phyloP scores from a whole-genome alignment of 2,888 invertebrate species.

The Argyresthia goedartella region DNA sequence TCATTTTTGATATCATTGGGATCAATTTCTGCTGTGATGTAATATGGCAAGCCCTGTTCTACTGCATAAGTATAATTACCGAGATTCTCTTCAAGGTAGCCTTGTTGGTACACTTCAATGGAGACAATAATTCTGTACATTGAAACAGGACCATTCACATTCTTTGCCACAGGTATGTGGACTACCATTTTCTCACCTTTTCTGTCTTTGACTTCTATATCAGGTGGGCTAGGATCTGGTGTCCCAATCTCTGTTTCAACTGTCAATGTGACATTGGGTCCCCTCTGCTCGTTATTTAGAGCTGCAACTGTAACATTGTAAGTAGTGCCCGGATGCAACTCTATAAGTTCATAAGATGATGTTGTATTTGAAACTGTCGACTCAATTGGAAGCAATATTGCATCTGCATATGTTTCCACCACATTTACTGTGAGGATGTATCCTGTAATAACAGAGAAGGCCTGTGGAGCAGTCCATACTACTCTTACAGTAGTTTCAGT shows the following conservation, averaged over 20 bases:
- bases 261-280: conserved; percentile 66
- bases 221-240: conserved; percentile 78
- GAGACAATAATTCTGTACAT: conserved; percentile 82
- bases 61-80: conserved; percentile 77
- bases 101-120: conserved; percentile 74
- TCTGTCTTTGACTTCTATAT: conserved; percentile 74
- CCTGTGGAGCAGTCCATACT: conserved; percentile 71
- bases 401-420: conserved; percentile 69
- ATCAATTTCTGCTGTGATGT: conserved; percentile 85
- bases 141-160: conserved; percentile 84
- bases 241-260: conserved; percentile 80
- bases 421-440: conserved; percentile 70
- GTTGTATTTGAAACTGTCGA: conserved; percentile 74
- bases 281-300: conserved; percentile 69
- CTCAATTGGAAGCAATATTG: conserved; percentile 55
- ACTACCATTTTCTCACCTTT: conserved; percentile 75
- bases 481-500: conserved; percentile 75
- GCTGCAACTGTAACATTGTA: conserved; percentile 83
- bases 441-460: conserved; percentile 60
- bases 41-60: conserved; percentile 79
- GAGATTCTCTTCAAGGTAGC: conserved; percentile 72
- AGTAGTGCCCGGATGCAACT: conserved; percentile 79
- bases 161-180: conserved; percentile 75
- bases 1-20: conserved; percentile 73
- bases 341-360: conserved; percentile 67